A percentile compares a stretch with the other conserved stretches of the same genome.
Evolutionary conservation across 2,888 invertebrate species (phyloP).

Genomic region (Tachina fera): DNA sequence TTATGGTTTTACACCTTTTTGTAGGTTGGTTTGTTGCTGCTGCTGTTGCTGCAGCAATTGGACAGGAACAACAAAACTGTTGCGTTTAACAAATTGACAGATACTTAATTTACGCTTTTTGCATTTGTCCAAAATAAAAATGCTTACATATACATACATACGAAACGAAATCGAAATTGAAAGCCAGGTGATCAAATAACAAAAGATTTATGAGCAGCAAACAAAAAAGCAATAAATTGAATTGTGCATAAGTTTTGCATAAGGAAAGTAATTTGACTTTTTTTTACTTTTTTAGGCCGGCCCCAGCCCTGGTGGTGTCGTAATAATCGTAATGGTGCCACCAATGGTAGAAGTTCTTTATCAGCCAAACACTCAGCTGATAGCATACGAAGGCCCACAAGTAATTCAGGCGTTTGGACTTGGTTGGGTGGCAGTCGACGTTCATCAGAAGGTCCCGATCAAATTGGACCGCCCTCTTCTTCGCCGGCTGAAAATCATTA

Average conservation of each 20-base stretch:
- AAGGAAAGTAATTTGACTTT: constrained; percentile 16
- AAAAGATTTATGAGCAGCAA: constrained; percentile 66
- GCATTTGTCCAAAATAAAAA: constrained; percentile 32
- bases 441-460: constrained; percentile 83
- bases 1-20: constrained; percentile 70
- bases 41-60: constrained; percentile 38
- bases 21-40: constrained; percentile 50
- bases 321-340: constrained; percentile 81
- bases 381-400: constrained; percentile 83
- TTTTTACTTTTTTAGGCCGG: constrained; percentile 75
- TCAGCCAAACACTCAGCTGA: constrained; percentile 83
- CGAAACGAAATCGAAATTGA: constrained; percentile 34
- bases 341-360: constrained; percentile 80
- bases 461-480: constrained; percentile 84
- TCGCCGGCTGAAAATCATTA: constrained; percentile 88
- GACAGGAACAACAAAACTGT: constrained; percentile 66
- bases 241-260: background rate
- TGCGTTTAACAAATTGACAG: constrained; percentile 71
- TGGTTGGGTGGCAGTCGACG: constrained; percentile 82
- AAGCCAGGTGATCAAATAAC: constrained; percentile 71
- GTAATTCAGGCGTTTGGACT: constrained; percentile 83
- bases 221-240: constrained; percentile 29
- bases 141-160: background rate
- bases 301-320: constrained; percentile 83
- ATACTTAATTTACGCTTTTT: constrained; percentile 70